These are phyloP conservation scores for Lophochroa leadbeateri DNA, from an alignment of 2,113 vertebrate genomes.

Conservation along the genomic window DNA sequence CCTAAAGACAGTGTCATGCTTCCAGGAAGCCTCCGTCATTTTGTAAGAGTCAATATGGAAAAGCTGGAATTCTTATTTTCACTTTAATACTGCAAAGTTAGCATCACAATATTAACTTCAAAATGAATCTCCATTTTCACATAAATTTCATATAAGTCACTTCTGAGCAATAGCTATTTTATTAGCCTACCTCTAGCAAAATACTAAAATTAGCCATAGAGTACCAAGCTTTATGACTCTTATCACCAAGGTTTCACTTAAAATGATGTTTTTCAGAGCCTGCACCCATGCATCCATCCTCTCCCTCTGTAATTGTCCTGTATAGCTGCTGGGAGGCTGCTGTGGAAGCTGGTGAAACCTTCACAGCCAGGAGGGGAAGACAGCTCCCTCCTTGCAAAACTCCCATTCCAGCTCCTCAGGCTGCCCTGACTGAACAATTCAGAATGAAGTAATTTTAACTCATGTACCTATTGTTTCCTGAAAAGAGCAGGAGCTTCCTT, in stretches of 20 bases:
- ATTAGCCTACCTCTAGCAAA: background rate
- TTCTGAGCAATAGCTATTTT: background rate
- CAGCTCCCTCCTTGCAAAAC: background rate
- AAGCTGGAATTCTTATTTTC: background rate
- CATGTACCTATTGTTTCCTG: background rate
- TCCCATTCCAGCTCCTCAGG: background rate
- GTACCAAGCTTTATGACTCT: background rate
- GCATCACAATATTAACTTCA: background rate
- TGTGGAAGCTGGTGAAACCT: background rate
- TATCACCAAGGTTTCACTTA: background rate
- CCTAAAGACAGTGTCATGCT: background rate
- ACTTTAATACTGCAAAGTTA: background rate
- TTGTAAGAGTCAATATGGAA: background rate
- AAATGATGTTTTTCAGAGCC: background rate
- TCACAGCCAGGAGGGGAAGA: background rate
- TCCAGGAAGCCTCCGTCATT: background rate
- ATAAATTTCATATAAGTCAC: background rate
- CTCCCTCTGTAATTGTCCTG: background rate
- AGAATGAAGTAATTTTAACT: background rate
- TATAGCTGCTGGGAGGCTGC: background rate
- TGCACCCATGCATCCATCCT: rapidly evolving
- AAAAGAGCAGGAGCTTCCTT: background rate
- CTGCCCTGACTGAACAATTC: background rate
- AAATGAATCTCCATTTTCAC: background rate
- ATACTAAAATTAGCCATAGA: background rate